Evolutionary conservation across 1,140 invertebrate genomes (phyloP).

Genomic region (Heliconius himera): DNA sequence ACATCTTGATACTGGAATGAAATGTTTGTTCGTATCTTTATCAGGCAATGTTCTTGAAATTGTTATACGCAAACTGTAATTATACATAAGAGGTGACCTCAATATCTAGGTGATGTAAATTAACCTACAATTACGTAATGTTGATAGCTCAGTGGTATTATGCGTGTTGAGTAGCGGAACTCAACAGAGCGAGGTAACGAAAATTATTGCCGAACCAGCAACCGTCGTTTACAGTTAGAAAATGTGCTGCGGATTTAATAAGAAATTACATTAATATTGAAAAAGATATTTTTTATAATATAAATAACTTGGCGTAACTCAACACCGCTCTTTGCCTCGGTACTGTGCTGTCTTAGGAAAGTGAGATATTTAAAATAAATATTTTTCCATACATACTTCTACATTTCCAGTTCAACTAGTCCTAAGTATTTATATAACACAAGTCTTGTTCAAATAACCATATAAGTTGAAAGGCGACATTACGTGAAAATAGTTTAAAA

Average conservation of each 20-base stretch:
- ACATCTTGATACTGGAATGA: conserved; percentile 1
- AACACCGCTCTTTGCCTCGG: no score
- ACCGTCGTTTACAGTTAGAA: no score
- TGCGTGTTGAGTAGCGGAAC: background rate
- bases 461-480: background rate
- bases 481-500: background rate
- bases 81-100: conserved; percentile 7
- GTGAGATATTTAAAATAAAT: no score
- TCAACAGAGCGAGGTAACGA: background rate
- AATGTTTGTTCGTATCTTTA: conserved; percentile 5
- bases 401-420: background rate
- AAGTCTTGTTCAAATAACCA: background rate
- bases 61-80: background rate
- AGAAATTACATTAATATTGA: no score
- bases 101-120: conserved; percentile 5
- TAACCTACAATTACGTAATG: background rate
- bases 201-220: background rate
- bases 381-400: background rate
- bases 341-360: no score
- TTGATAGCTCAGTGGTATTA: background rate
- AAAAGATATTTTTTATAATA: no score
- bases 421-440: conserved; percentile 1
- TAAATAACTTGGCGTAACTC: no score
- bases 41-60: conserved; percentile 4
- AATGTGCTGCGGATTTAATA: no score